These are phyloP conservation scores for Phthorimaea operculella DNA, from an alignment of 1,140 invertebrate species.

Conservation along the genomic window DNA sequence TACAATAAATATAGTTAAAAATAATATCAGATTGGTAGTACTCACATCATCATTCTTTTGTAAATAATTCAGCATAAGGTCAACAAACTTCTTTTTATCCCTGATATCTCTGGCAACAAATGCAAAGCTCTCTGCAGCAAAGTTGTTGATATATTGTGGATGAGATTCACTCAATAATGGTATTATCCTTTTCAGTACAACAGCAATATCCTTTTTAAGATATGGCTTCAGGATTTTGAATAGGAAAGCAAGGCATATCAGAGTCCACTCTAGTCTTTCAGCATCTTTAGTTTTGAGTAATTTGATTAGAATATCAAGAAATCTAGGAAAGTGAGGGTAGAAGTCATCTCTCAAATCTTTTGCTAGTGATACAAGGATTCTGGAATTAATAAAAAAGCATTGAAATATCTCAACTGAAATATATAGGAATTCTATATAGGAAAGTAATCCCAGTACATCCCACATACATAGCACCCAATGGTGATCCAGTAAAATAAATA, in stretches of 20 bases:
- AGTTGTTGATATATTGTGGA: conserved; percentile 86
- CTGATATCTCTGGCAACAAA: conserved; percentile 90
- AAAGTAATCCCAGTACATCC: no score
- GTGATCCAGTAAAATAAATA: conserved; percentile 1
- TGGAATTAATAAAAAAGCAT: conserved; percentile 60
- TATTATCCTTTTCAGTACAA: conserved; percentile 78
- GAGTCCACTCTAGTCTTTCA: conserved; percentile 85
- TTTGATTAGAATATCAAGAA: conserved; percentile 76
- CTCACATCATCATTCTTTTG: conserved; percentile 75
- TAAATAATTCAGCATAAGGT: conserved; percentile 76
- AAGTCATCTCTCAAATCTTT: conserved; percentile 89
- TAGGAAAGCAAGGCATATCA: conserved; percentile 86
- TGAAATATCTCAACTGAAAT: neutral
- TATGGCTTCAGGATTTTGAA: conserved; percentile 89
- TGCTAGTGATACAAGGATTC: conserved; percentile 84
- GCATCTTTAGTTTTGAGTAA: conserved; percentile 81
- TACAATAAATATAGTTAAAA: conserved; percentile 9
- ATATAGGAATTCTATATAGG: no score
- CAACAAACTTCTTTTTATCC: conserved; percentile 81
- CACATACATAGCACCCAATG: no score
- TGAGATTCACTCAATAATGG: conserved; percentile 78
- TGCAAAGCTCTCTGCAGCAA: conserved; percentile 95
- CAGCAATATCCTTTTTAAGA: conserved; percentile 81
- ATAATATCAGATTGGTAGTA: conserved; percentile 19
- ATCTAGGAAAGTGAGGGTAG: conserved; percentile 80